Base-by-base conservation (phyloP, 1,140 invertebrate genomes). In the Cherax quadricarinatus region DNA sequence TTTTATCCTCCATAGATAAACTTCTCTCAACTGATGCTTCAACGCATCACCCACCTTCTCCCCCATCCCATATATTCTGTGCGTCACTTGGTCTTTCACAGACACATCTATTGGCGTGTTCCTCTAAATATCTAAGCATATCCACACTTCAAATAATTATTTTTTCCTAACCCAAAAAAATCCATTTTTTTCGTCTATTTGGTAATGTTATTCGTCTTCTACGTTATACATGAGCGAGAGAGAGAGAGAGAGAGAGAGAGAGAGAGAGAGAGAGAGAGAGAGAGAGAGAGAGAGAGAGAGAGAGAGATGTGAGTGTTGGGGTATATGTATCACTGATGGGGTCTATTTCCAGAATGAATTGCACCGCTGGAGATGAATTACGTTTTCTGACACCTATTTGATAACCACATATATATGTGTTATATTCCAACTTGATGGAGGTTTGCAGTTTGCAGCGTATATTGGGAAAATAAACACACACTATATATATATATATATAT, bases 181-280 rank as follows among this genome's bases (percentile, higher is more conserved):
- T 41, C 0, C 30, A 41, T 41, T 41, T 41, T 2, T 41, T 41
- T 41, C 30, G 30, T 41, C 30, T 41, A 2, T 41, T 41, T 41
- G 30, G 30, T 41, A 41, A 41, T 41, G 30, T 41, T 41, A 41
- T 2, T 41, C 30, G 30, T 41, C 30, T 41, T 41, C 30, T 41
- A 41, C 30, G 30, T 41, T 41, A 41, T 41, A 41, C 30, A 41
- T 41, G 30, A 66, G 62, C 4, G 62, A 66, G 62, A 66, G 62
- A 66, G 62, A 66, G 62, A 66, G 62, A 66, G 62, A 66, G 62
- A 66, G 62, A 66, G 62, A 66, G 62, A 66, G 62, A 66, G 62
- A 66, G 62, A 66, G 62, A 66, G 62, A 66, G 62, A 66, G 62
- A 66, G 62, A 66, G 62, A 66, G 62, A 66, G 62, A 66, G 62